These are phyloP conservation scores for Drosophila micromelanica DNA, from an alignment of 1,140 invertebrate genomes.

Conservation along the genomic window DNA sequence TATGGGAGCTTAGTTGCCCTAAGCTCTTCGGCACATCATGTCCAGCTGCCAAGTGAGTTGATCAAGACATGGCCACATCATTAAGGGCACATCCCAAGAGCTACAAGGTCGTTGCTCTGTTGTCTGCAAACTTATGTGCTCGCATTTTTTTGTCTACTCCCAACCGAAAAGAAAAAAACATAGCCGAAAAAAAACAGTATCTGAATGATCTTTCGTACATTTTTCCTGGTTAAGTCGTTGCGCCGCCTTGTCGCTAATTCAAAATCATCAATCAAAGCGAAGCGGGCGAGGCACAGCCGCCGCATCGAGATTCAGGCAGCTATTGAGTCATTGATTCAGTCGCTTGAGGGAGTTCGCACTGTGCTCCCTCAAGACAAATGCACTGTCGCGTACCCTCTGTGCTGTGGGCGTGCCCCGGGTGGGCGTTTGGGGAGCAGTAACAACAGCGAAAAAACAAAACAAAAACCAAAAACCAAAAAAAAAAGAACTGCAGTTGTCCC, in stretches of 20 bases:
- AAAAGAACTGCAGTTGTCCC: slow-evolving; percentile 26
- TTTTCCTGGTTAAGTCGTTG: slow-evolving; percentile 47
- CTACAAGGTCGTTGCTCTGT: slow-evolving; percentile 41
- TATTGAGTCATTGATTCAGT: slow-evolving; percentile 47
- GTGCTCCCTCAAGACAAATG: slow-evolving; percentile 66
- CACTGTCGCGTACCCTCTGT: slow-evolving; percentile 46
- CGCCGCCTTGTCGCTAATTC: slow-evolving; percentile 72
- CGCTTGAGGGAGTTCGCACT: slow-evolving; percentile 48
- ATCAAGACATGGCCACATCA: slow-evolving; percentile 57
- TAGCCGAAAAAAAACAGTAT: slow-evolving; percentile 9
- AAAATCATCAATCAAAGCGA: slow-evolving; percentile 73
- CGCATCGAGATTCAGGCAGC: slow-evolving; percentile 43
- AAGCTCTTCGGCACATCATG: slow-evolving; percentile 7
- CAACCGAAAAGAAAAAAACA: slow-evolving; percentile 22
- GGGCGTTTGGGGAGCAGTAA: slow-evolving; percentile 38
- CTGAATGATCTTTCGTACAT: slow-evolving; percentile 45
- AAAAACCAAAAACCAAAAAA: background rate
- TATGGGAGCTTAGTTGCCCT: slow-evolving; percentile 7
- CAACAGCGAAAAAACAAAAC: slow-evolving; percentile 3
- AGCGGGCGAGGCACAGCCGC: slow-evolving; percentile 17
- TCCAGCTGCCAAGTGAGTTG: slow-evolving; percentile 28
- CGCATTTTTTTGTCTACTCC: slow-evolving; percentile 42
- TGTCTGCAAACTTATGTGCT: slow-evolving; percentile 70
- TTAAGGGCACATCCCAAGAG: slow-evolving; percentile 35
- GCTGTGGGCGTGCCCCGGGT: slow-evolving; percentile 53